Evolutionary conservation across 2,888 invertebrate species (phyloP), one percentile per base, ranked within the genome.

Genomic region (Omphaloscelis lunosa): DNA sequence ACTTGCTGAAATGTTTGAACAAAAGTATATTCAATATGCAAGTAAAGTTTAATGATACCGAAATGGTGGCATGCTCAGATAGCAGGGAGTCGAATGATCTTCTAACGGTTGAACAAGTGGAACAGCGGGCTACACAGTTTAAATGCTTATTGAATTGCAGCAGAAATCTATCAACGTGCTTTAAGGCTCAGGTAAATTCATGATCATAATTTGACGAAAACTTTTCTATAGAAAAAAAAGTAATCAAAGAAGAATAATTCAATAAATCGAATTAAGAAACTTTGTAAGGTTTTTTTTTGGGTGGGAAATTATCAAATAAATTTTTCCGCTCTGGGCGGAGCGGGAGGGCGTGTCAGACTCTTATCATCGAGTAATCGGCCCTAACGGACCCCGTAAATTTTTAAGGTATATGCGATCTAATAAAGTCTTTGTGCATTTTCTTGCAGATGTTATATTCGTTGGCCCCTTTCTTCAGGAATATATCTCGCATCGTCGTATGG

Each of bases 371-470:
- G n/a, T n/a, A n/a, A n/a, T n/a, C n/a, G n/a, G n/a, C n/a, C n/a
- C n/a, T n/a, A n/a, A n/a, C n/a, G n/a, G n/a, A n/a, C n/a, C n/a
- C n/a, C n/a, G n/a, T n/a, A n/a, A n/a, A n/a, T n/a, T n/a, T n/a
- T n/a, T n/a, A n/a, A n/a, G n/a, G n/a, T n/a, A n/a, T 29, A 34
- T 34, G 1, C 34, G 29, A 29, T 29, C 29, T 20, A 20, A 1
- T 29, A 59, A 5, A 20, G 20, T 20, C 20, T 29, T 29, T 29
- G 6, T 29, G 9, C 11, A 53, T 59, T 71, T 78, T 58, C 0
- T 67, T 56, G 11, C 63, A 79, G 82, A 73, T 81, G 56, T 58
- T 70, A 6, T 79, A 63, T 51, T 58, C 75, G 27, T 53, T 76
- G 48, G 12, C 17, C 9, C 9, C n/a, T 79, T 1, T 65, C 73